These are phyloP conservation scores for Hyppa rectilinea DNA, from an alignment of 2,888 invertebrate species.

Conservation along the genomic window DNA sequence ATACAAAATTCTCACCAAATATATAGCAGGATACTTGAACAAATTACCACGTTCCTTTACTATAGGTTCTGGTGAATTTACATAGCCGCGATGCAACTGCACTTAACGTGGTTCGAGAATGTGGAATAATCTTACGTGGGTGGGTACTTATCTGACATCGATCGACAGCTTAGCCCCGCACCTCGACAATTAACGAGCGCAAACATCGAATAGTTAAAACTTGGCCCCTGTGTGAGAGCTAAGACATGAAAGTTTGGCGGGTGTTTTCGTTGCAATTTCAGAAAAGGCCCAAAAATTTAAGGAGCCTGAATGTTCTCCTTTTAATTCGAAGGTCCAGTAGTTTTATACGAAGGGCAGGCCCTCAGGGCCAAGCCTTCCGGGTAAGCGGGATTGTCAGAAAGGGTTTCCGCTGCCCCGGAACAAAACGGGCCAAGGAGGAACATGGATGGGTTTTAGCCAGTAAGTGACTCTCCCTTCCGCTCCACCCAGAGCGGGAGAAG, in stretches of 20 bases:
- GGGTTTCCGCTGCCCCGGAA: too few species aligned
- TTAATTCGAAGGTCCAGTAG: too few species aligned
- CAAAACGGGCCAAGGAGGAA: too few species aligned
- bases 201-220: slow-evolving; percentile 78
- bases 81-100: slow-evolving; percentile 42
- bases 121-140: slow-evolving; percentile 52
- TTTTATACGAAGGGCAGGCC: too few species aligned
- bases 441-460: too few species aligned
- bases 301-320: too few species aligned
- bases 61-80: slow-evolving; percentile 36
- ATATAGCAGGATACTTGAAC: neutral
- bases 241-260: slow-evolving; percentile 38
- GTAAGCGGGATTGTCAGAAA: too few species aligned
- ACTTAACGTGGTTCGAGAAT: slow-evolving; percentile 42
- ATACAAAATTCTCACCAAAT: slow-evolving; percentile 15
- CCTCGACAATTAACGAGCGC: slow-evolving; percentile 79
- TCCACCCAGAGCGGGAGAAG: too few species aligned
- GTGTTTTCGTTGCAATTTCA: too few species aligned
- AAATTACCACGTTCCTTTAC: slow-evolving; percentile 29
- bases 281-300: too few species aligned
- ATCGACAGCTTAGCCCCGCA: slow-evolving; percentile 60
- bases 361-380: too few species aligned
- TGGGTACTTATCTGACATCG: slow-evolving; percentile 57
- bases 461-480: too few species aligned
- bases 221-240: slow-evolving; percentile 42